These are phyloP conservation scores for Eremophila alpestris DNA, from an alignment of 2,797 vertebrate species.

Conservation along the genomic window DNA sequence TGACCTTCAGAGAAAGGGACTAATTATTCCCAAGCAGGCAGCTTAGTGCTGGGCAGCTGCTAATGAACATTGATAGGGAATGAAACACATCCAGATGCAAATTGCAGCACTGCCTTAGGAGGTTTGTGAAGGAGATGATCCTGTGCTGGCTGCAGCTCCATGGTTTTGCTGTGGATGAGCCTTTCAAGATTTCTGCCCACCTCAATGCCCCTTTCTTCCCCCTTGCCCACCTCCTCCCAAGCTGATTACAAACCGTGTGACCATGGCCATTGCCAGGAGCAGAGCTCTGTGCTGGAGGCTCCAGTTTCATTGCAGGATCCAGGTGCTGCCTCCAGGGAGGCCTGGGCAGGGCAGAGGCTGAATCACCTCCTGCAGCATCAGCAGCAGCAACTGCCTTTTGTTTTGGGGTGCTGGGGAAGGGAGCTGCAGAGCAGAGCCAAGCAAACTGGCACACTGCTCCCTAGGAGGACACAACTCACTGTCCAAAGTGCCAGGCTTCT, in stretches of 20 bases:
- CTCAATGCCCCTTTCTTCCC: neutral
- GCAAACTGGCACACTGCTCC: neutral
- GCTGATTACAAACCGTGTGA: neutral
- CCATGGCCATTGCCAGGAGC: neutral
- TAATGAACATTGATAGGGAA: conserved; percentile 39
- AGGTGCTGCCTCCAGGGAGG: neutral
- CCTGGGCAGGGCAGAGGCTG: neutral
- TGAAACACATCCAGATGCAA: conserved; percentile 5
- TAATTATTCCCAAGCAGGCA: conserved; percentile 50
- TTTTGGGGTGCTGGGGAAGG: neutral
- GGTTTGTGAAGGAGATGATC: neutral
- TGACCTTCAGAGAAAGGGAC: conserved; percentile 37
- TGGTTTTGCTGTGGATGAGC: neutral
- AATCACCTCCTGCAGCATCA: neutral
- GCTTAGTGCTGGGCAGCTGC: conserved; percentile 44
- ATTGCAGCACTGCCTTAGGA: neutral
- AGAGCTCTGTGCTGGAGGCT: neutral
- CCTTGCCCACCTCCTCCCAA: neutral
- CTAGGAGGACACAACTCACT: neutral
- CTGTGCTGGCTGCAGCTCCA: neutral
- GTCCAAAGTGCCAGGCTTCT: neutral
- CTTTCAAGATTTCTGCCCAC: neutral
- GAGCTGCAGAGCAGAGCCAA: neutral
- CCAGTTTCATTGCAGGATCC: neutral
- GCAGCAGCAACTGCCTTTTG: neutral